phyloP scores from a whole-genome alignment of 2,797 vertebrate species.

The Helicolenus hilgendorfi region DNA sequence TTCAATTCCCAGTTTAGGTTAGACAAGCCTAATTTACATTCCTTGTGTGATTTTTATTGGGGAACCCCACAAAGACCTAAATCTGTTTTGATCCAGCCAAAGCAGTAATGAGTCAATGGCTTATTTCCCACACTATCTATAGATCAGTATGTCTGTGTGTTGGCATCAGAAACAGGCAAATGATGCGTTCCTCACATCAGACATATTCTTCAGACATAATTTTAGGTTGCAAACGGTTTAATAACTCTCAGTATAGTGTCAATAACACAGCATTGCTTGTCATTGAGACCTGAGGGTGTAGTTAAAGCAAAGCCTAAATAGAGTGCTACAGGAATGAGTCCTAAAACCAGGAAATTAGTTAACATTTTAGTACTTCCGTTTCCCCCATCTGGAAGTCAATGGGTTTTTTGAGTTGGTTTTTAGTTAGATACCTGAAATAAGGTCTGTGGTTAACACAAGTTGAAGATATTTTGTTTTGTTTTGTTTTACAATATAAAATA shows the following conservation, averaged over 20 bases:
- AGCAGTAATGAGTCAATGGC: slow-evolving; percentile 23
- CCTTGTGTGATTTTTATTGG: slow-evolving; percentile 25
- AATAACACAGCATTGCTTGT: neutral
- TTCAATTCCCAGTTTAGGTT: neutral
- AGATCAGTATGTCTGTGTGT: neutral
- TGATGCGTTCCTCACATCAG: neutral
- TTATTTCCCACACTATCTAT: slow-evolving; percentile 1
- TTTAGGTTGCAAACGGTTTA: neutral
- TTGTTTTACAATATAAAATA: too few species aligned
- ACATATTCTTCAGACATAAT: neutral
- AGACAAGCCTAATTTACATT: slow-evolving; percentile 34
- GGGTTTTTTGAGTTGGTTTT: too few species aligned
- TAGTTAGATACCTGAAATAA: too few species aligned
- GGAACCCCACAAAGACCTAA: slow-evolving; percentile 33
- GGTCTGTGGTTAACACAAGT: too few species aligned
- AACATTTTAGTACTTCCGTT: too few species aligned
- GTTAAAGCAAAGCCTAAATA: neutral
- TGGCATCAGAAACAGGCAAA: neutral
- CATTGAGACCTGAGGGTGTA: neutral
- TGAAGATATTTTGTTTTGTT: too few species aligned
- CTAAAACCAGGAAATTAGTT: too few species aligned
- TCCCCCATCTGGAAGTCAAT: too few species aligned
- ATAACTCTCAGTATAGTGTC: neutral
- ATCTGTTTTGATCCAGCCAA: slow-evolving; percentile 45
- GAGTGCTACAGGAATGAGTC: too few species aligned